Evolutionary conservation across 1,140 invertebrate species (phyloP), one percentile per base, ranked within the genome.

Genomic region (Marisa cornuarietis): DNA sequence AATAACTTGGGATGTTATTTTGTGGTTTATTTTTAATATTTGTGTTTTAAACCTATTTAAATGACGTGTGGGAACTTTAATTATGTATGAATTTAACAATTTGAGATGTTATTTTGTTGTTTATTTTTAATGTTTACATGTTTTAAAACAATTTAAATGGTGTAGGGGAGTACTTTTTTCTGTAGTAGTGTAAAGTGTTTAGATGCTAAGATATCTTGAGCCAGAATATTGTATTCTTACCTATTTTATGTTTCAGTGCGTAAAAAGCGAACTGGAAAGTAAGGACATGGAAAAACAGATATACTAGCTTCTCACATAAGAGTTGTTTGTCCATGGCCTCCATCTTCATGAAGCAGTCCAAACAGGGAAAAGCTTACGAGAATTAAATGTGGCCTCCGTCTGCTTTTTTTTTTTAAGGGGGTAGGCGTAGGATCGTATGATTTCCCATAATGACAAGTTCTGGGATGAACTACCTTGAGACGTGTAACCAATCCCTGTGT

Each of bases 251-350:
- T 78, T 78, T 52, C 77, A 78, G 77, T 78, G 69, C 58, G 77
- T 11, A 78, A 78, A 58, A 78, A 78, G 54, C 77, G 77, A 18
- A 58, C 52, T 20, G 77, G 77, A 24, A 78, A 78, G 24, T 66
- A 71, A 24, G 66, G 52, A 52, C 31, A 26, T 20, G n/a, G 54
- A 42, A 62, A 10, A 8, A 62, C 31, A 76, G 74, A 65, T 24
- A 16, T 68, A 20, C 18, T 49, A 10, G 13, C 24, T 78, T 31
- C 54, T 22, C 51, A 18, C 26, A 31, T 4, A 20, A 26, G 42
- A 49, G n/a, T 51, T 49, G 63, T 22, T 8, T 66, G 22, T 69
- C 13, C 51, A 26, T 52, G 42, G 52, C 65, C 76, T 52, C 63
- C 20, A 69, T 54, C 22, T 20, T 52, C 42, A 69, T 68, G 4